Evolutionary conservation across 2,888 invertebrate species (phyloP), one percentile per base, ranked within the genome.

Genomic region (Timema podura): DNA sequence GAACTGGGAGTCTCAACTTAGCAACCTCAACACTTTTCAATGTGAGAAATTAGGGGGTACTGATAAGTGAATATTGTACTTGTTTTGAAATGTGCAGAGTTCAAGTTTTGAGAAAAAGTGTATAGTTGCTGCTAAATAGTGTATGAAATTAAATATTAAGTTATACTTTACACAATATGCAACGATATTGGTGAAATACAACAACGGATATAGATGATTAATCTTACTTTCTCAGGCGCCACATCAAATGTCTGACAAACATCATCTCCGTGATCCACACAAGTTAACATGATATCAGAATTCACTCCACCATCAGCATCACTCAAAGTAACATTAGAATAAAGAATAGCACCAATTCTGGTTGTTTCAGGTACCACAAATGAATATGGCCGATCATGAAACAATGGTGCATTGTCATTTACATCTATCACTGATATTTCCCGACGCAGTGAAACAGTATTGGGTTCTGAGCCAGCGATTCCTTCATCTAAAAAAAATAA

Each of bases 331-430:
- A 93, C 89, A 69, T 84, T 84, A 74, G 81, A 86, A 79, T 86
- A 85, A 61, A 93, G 82, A 65, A 87, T 83, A 8, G 85, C 85
- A 2, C 89, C 91, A 2, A 90, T 84, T 5, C 84, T 78, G 3
- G 89, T 84, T 11, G 88, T 87, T 80, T 93, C 92, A 72, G 88
- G 87, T 0, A 91, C 86, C 59, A 76, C 73, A 3, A 89, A 86
- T 48, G 88, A 87, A 77, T 92, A 92, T 0, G 92, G 92, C 48
- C 91, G 82, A 54, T 89, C 89, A 74, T 87, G 84, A 78, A 92
- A 93, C 13, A 86, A 83, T 0, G 93, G 93, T 0, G 87, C 83
- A 78, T 93, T 94, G 80, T 94, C 94, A 77, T 94, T 95, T 30
- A 89, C 88, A 76, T 94, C 94, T 15, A 87, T 83, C 6, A 93